phyloP scores from a whole-genome alignment of 2,797 vertebrate genomes.

The Gymnoscopelus braueri region DNA sequence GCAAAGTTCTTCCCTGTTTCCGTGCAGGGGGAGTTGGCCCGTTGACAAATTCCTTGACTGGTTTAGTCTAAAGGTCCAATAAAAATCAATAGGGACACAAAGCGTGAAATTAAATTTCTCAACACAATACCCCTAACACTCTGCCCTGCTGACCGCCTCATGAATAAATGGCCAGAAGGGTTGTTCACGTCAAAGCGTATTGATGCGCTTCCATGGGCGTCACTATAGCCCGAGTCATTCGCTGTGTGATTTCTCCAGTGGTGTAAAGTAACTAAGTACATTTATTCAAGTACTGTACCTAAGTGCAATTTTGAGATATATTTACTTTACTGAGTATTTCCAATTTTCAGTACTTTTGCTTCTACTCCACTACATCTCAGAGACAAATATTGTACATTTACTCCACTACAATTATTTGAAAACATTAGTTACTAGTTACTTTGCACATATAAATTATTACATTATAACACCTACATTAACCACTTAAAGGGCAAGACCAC shows the following conservation, averaged over 20 bases:
- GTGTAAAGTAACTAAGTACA: no score
- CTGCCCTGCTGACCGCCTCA: constrained; percentile 40
- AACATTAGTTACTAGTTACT: no score
- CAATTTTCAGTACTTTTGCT: no score
- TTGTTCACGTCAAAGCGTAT: constrained; percentile 51
- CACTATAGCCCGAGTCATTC: constrained; percentile 41
- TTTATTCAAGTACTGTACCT: no score
- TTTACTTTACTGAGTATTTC: no score
- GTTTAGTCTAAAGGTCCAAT: constrained; percentile 64
- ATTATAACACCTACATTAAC: no score
- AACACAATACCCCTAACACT: constrained; percentile 51
- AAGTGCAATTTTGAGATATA: no score
- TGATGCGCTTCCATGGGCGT: constrained; percentile 45
- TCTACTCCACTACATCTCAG: no score
- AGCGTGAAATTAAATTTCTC: constrained; percentile 78
- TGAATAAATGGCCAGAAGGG: constrained; percentile 43
- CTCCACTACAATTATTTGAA: no score
- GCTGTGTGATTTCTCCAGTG: constrained; percentile 9
- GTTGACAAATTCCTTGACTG: constrained; percentile 60
- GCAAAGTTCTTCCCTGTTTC: constrained; percentile 20
- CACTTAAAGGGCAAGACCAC: no score
- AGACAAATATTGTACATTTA: no score
- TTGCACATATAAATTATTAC: no score
- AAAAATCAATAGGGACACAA: constrained; percentile 72
- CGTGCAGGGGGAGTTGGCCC: constrained; percentile 33